Percentiles rank a stretch among this genome's conserved stretches.
These are phyloP conservation scores for Albula goreensis DNA, from an alignment of 2,113 vertebrate genomes.

Conservation along the genomic window DNA sequence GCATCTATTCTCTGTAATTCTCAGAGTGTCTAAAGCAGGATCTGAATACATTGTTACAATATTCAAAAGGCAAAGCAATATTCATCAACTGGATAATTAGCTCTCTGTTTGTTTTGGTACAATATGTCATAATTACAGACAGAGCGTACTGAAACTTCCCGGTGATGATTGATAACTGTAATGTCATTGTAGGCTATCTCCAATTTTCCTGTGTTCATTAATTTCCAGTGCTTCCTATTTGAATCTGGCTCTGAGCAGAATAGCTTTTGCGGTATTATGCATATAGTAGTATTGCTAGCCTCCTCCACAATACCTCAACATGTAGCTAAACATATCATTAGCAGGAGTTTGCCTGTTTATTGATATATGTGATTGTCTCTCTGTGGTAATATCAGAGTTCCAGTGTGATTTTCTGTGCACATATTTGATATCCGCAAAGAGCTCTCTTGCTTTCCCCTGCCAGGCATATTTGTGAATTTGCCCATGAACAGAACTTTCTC, in stretches of 20 bases:
- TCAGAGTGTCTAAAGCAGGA: not conserved
- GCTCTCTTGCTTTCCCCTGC: not conserved
- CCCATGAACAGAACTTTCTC: not conserved
- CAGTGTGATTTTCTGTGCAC: not conserved
- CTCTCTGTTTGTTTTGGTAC: not conserved
- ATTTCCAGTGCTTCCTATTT: too few species aligned
- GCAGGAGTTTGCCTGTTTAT: not conserved
- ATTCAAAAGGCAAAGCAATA: not conserved
- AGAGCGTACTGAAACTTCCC: too few species aligned
- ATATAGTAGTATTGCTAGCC: too few species aligned
- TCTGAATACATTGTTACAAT: slow-evolving; percentile 4
- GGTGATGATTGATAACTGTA: too few species aligned
- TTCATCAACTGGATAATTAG: not conserved
- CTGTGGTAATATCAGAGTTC: not conserved
- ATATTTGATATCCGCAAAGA: not conserved
- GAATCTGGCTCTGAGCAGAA: too few species aligned
- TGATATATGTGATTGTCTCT: not conserved
- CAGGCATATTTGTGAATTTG: not conserved
- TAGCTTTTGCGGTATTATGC: too few species aligned
- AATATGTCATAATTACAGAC: not conserved
- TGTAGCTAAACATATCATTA: not conserved
- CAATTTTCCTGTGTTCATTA: too few species aligned
- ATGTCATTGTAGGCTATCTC: too few species aligned
- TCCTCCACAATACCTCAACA: not conserved
- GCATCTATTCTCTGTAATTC: not conserved